phyloP scores from a whole-genome alignment of 2,797 vertebrate species.

The Cirrhinus mrigala region DNA sequence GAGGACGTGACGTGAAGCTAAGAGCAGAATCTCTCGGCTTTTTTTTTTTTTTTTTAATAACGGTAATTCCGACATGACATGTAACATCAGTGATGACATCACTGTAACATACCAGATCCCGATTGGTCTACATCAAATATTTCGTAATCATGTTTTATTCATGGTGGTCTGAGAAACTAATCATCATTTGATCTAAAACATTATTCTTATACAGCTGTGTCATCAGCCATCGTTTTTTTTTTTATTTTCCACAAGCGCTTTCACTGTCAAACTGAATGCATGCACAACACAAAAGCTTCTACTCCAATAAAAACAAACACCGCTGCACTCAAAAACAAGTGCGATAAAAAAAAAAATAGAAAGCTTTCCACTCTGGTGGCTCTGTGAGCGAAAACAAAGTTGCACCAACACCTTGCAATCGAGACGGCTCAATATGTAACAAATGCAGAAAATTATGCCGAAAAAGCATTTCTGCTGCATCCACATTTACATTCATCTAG shows the following conservation, averaged over 20 bases:
- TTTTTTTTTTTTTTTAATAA: conserved; percentile 1
- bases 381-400: not conserved
- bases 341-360: not conserved
- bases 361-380: not conserved
- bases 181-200: not conserved
- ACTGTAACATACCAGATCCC: not conserved
- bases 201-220: not conserved
- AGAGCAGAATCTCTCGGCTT: not conserved
- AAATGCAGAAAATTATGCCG: conserved; percentile 12
- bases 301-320: conserved; percentile 33
- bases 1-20: conserved; percentile 18
- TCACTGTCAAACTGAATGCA: not conserved
- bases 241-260: not conserved
- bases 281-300: conserved; percentile 27
- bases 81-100: not conserved
- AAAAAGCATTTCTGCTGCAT: conserved; percentile 41
- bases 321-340: not conserved
- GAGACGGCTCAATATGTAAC: conserved; percentile 9
- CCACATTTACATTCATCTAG: conserved; percentile 32
- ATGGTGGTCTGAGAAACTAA: not conserved
- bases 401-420: conserved; percentile 18
- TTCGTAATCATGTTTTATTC: conserved; percentile 10
- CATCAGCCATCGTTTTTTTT: not conserved
- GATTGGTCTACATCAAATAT: not conserved
- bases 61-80: not conserved